Evolutionary conservation across 64 coral and sea anemone species (phyloP), one percentile per base, ranked within the genome.

Genomic region (Orbicella faveolata): DNA sequence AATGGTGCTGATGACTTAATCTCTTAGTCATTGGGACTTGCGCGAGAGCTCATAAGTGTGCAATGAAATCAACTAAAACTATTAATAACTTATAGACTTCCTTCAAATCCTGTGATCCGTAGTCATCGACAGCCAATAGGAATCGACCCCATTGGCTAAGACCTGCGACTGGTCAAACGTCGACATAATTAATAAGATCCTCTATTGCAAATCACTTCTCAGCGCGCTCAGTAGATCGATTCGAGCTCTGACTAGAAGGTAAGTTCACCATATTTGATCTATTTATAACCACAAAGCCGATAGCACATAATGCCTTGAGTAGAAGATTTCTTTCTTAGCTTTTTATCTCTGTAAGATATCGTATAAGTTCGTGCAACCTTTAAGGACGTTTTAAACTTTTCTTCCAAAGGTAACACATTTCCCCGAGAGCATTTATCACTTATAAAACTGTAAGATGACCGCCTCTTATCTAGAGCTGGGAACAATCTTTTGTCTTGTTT

Each of bases 151-250:
- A 72, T 16, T 20, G 64, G 21, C 82, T 85, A 66, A 85, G 65
- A 85, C 82, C 82, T 52, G 82, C 44, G 65, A 44, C 63, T 48
- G 82, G 82, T 85, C 82, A 85, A 85, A 69, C 65, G 82, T 52
- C 82, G 82, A 85, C 82, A 85, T 85, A 85, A 72, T 85, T 85
- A 68, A 85, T 85, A 85, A 85, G 82, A 73, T 85, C 82, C 64
- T 68, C 82, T 85, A 85, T 85, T 85, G 63, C 64, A 21, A 41
- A 51, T 39, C 63, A 73, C 23, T 72, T 85, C 82, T 85, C 65
- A 85, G 82, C 82, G 82, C 65, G 61, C 37, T 65, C 63, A 52
- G 82, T 85, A 85, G 64, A 85, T 85, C 82, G 82, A 72, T 67
- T 72, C 68, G 36, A 85, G 82, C 82, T 85, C 59, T 57, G 25